Base-by-base conservation (phyloP, 1,140 invertebrate species). In the Heliconius hermathena region DNA sequence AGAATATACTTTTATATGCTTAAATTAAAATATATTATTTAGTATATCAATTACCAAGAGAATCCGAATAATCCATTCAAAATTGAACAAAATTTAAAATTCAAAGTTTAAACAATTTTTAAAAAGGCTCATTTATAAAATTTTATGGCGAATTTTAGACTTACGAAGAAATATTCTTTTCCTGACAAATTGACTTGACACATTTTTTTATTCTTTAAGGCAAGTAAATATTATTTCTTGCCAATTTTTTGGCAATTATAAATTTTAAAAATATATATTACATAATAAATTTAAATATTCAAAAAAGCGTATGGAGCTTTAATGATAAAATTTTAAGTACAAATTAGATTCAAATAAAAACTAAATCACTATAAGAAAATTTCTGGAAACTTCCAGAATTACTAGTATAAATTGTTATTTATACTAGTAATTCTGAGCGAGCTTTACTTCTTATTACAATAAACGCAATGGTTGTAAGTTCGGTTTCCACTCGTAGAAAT, bases 51-150 rank as follows among this genome's bases (percentile, higher is more conserved):
- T 83, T 85, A 92, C 91, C 88, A 38, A 87, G 74, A 22, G 85
- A 88, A 82, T 91, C 85, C 74, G 89, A 83, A 80, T 84, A 89
- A 85, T 88, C 89, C 90, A 91, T 91, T 77, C 60, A 66, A 46
- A 66, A 22, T 75, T 75, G 0, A 60, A 75, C 8, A 36, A 60
- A n/a, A 11, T 9, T 2, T 60, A 6, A 52, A 52, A 74, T 52
- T 26, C 54, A 33, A 74, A 5, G 29, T 74, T 74, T 74, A 33
- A 11, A 76, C 6, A 54, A 66, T 52, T 76, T 76, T 6, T 16
- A 36, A 60, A 38, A 46, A 26, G 2, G 18, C 52, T 52, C 46
- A 60, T 75, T 75, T 75, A 29, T 22, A 71, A 49, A 71, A 60
- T 79, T 79, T 79, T 79, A 66, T 66, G 60, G 60, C 60, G 60